Conservation (phyloP, 2,888 invertebrate genomes). For the Antheraea yamamai region DNA sequence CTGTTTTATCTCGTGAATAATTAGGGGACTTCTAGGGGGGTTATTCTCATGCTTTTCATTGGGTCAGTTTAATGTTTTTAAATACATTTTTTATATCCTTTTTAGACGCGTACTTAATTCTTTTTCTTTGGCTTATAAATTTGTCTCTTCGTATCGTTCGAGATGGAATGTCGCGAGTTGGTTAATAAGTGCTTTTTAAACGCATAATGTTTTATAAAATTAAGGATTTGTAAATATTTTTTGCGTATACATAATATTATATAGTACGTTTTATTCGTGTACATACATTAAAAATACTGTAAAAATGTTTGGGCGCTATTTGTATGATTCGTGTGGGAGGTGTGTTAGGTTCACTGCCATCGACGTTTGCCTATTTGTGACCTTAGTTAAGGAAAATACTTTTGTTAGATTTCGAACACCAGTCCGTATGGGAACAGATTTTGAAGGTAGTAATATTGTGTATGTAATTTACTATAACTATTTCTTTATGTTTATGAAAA, state of each 20-base stretch:
- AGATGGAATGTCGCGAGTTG: slow-evolving; percentile 53
- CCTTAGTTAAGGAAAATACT: slow-evolving; percentile 18
- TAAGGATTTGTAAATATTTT: slow-evolving; percentile 77
- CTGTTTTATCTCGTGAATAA: slow-evolving; percentile 57
- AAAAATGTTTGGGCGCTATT: slow-evolving; percentile 72
- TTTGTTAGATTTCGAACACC: slow-evolving; percentile 28
- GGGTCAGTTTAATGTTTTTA: slow-evolving; percentile 38
- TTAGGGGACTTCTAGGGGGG: slow-evolving; percentile 36
- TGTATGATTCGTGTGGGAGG: slow-evolving; percentile 41
- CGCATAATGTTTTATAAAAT: slow-evolving; percentile 46
- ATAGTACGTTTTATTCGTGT: slow-evolving; percentile 62
- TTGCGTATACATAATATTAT: slow-evolving; percentile 62
- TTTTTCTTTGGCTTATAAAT: slow-evolving; percentile 31
- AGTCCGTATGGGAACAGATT: slow-evolving; percentile 7
- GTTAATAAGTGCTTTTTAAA: slow-evolving; percentile 73
- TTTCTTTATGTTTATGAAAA: neutral
- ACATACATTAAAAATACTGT: slow-evolving; percentile 64
- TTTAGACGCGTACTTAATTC: neutral
- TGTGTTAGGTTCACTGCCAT: slow-evolving; percentile 75
- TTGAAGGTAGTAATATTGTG: slow-evolving; percentile 9
- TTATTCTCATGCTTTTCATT: slow-evolving; percentile 56
- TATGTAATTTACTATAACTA: neutral
- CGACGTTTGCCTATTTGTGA: slow-evolving; percentile 23
- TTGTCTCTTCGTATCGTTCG: slow-evolving; percentile 38
- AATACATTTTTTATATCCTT: neutral